A percentile compares a stretch with the other conserved stretches of the same genome.
phyloP scores from a whole-genome alignment of 2,888 invertebrate genomes.

The Xestia ashworthii region DNA sequence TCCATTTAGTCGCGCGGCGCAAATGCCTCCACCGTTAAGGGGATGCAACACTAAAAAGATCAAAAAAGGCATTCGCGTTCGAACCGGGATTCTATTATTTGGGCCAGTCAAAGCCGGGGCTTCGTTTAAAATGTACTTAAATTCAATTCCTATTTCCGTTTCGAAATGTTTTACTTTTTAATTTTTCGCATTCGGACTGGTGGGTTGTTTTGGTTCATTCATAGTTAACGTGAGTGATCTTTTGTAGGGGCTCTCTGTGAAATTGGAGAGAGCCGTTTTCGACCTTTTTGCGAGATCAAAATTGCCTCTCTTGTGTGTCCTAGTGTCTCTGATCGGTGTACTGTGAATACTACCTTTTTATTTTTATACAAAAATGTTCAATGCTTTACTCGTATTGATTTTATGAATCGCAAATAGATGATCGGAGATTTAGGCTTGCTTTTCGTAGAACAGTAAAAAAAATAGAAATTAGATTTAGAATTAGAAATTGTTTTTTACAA shows the following conservation, averaged over 20 bases:
- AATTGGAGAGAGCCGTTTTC: slow-evolving; percentile 87
- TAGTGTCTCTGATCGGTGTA: slow-evolving; percentile 72
- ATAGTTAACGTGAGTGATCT: slow-evolving; percentile 90
- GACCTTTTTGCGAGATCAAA: slow-evolving; percentile 86
- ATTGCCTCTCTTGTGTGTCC: slow-evolving; percentile 78
- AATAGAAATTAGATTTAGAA: no score
- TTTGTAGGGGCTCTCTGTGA: slow-evolving; percentile 89
- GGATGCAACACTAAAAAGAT: slow-evolving; percentile 86
- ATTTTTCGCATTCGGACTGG: slow-evolving; percentile 84
- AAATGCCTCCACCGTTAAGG: slow-evolving; percentile 86
- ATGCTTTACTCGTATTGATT: slow-evolving; percentile 19
- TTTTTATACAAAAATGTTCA: slow-evolving; percentile 25
- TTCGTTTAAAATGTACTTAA: slow-evolving; percentile 89
- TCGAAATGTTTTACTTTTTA: slow-evolving; percentile 86
- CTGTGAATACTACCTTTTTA: slow-evolving; percentile 59
- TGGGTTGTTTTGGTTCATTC: slow-evolving; percentile 87
- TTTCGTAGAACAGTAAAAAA: background rate
- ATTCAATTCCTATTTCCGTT: slow-evolving; percentile 89
- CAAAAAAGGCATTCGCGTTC: slow-evolving; percentile 85
- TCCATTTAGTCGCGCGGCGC: slow-evolving; percentile 89
- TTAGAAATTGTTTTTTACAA: background rate
- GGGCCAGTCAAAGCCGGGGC: slow-evolving; percentile 86
- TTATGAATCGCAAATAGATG: slow-evolving; percentile 7
- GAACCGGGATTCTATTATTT: slow-evolving; percentile 87
- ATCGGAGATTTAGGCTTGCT: background rate